Percentiles rank a stretch among this genome's conserved stretches.
These are phyloP conservation scores for Sceloporus undulatus DNA, from an alignment of 2,113 vertebrate genomes.

Conservation along the genomic window DNA sequence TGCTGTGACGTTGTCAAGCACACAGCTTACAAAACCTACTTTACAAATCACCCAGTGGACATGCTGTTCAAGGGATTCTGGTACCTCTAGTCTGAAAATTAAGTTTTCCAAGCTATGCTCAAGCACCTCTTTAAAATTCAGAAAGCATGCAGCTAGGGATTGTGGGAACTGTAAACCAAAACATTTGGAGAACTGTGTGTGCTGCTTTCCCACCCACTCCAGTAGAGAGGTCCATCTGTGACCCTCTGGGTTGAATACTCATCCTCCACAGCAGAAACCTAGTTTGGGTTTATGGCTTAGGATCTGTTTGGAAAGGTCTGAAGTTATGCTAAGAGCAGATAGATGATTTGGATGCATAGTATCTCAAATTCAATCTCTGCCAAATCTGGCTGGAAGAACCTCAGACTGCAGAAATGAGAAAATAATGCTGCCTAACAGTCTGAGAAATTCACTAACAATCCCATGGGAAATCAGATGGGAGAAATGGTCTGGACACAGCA, in stretches of 20 bases:
- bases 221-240: not conserved
- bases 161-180: not conserved
- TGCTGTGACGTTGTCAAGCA: too few species aligned
- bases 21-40: too few species aligned
- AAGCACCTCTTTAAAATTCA: not conserved
- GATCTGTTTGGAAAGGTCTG: not conserved
- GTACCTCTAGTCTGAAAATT: too few species aligned
- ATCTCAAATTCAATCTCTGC: not conserved
- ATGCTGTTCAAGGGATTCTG: too few species aligned
- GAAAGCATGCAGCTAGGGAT: not conserved
- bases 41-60: too few species aligned
- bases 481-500: not conserved
- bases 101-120: too few species aligned
- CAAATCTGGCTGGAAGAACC: not conserved
- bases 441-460: not conserved
- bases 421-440: not conserved
- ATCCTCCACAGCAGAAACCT: not conserved
- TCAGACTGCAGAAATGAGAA: not conserved
- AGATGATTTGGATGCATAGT: not conserved
- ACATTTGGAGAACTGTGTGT: not conserved
- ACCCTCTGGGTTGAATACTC: not conserved
- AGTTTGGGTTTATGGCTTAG: not conserved
- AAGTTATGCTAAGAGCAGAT: not conserved
- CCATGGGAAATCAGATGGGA: not conserved
- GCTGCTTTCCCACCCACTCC: not conserved